Conservation (phyloP, 2,797 vertebrate genomes). For the Gallinago stenura region DNA sequence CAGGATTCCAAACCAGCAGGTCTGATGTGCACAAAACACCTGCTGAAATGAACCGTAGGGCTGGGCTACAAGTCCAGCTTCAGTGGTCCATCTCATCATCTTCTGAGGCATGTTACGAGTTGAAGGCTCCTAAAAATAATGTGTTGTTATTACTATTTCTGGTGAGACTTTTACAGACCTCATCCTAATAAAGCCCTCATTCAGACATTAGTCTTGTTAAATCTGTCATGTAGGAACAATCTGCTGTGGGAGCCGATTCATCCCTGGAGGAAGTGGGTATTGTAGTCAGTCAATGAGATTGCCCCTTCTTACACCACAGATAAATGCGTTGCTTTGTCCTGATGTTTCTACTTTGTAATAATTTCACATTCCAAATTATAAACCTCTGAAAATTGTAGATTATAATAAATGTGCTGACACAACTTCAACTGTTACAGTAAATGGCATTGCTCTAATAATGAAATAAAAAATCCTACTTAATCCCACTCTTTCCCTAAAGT, state of each 20-base stretch:
- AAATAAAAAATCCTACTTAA: constrained; percentile 76
- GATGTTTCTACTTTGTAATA: neutral
- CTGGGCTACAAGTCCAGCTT: neutral
- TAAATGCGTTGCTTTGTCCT: constrained; percentile 47
- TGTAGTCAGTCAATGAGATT: constrained; percentile 55
- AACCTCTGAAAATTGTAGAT: constrained; percentile 58
- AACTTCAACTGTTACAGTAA: constrained; percentile 44
- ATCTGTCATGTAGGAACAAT: constrained; percentile 24
- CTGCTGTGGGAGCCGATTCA: constrained; percentile 5
- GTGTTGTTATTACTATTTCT: neutral
- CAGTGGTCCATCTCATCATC: neutral
- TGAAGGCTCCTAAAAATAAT: neutral
- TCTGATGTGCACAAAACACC: neutral
- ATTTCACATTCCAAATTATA: constrained; percentile 59
- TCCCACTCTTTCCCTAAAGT: constrained; percentile 67
- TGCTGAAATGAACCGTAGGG: neutral
- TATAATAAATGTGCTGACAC: constrained; percentile 60
- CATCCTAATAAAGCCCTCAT: neutral
- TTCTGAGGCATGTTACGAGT: neutral
- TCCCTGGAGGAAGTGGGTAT: constrained; percentile 44
- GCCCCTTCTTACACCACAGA: constrained; percentile 49
- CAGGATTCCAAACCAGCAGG: neutral
- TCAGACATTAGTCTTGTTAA: constrained; percentile 25
- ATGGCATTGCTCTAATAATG: constrained; percentile 71
- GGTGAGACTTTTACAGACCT: neutral